Base-by-base conservation (phyloP, 1,140 invertebrate species). In the Tetramorium simillimum region DNA sequence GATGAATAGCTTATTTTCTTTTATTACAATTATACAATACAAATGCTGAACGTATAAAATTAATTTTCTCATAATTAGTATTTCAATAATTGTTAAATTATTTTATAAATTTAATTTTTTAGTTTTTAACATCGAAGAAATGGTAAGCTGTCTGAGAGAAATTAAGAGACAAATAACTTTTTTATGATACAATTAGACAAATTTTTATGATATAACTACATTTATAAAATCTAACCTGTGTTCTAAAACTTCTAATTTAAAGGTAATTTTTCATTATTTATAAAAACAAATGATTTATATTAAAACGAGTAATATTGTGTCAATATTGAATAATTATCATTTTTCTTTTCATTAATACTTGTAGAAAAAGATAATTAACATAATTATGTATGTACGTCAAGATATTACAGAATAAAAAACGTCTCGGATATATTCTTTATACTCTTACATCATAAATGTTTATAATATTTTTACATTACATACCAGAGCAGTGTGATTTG, bases 401-500 rank as follows among this genome's bases (percentile, higher is more conserved):
- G 1, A 18, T 12, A 33, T 33, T 53, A 0, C 0, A 18, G n/a
- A 18, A 4, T 7, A n/a, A 72, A 33, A 4, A 33, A 33, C 33
- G 2, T 21, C 9, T 2, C 24, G 10, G 28, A 10, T 40, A 56
- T 12, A 78, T 53, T 49, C 16, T 80, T 67, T 80, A 56, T 24
- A 40, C 43, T 82, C 2, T 56, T 73, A 10, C 43, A 62, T 63
- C 33, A 77, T 70, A 7, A 7, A 24, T 28, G 5, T 43, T 43
- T n/a, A 10, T 43, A 43, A 43, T n/a, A 43, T 53, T 28, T 53
- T 28, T 37, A 16, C 3, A 53, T 56, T 89, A 95, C 96, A 95
- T 92, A 97, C 97, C 89, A 96, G 87, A 24, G 96, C 95, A 0
- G 95, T 96, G 76, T 95, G 95, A 58, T 97, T 95, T 1, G 96